Conservation (phyloP, 2,797 vertebrate genomes). For the Sebastes taczanowskii region DNA sequence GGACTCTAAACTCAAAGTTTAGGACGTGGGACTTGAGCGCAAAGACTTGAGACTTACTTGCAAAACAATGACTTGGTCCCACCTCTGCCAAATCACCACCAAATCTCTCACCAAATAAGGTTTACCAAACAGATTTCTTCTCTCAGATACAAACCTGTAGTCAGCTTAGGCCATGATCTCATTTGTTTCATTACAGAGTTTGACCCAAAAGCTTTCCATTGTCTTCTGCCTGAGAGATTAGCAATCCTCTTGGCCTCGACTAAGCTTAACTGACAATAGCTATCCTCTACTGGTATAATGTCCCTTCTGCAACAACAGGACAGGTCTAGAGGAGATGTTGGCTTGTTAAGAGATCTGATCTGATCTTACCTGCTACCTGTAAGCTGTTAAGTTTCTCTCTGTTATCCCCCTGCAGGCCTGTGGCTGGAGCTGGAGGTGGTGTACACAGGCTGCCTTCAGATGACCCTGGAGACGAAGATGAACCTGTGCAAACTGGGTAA, state of each 20-base stretch:
- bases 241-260: constrained; percentile 58
- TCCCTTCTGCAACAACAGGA: background rate
- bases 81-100: too few relatives aligned
- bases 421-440: constrained; percentile 90
- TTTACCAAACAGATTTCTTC: background rate
- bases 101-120: background rate
- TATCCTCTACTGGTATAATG: constrained; percentile 9
- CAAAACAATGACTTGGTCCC: too few relatives aligned
- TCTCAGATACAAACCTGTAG: background rate
- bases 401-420: constrained; percentile 77
- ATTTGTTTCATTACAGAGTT: constrained; percentile 39
- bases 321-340: constrained; percentile 5
- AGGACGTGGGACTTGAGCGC: too few relatives aligned
- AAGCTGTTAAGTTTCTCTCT: background rate
- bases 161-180: constrained; percentile 31
- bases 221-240: constrained; percentile 51
- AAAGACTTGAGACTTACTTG: too few relatives aligned
- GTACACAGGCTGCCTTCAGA: constrained; percentile 89
- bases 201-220: constrained; percentile 33
- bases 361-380: background rate
- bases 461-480: constrained; percentile 92
- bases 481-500: constrained; percentile 89
- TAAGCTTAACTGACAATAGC: constrained; percentile 32
- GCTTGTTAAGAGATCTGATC: constrained; percentile 2
- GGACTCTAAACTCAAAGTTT: too few relatives aligned